A percentile compares a stretch with the other conserved stretches of the same genome.
Evolutionary conservation across 1,140 invertebrate species (phyloP).

Genomic region (Lasioglossum albipes): DNA sequence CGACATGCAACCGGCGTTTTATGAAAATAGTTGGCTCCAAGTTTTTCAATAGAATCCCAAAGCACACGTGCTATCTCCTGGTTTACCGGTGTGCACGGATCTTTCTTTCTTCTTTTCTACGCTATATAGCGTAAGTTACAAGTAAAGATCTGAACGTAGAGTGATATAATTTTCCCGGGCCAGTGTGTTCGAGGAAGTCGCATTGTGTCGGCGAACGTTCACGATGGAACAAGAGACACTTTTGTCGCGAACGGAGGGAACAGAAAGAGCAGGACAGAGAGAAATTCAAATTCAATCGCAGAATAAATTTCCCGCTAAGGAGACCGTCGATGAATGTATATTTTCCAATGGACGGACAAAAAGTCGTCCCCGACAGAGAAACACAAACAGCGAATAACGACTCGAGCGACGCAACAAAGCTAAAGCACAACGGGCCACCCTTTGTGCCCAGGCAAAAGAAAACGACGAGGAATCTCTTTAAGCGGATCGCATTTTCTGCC

Average conservation of each 20-base stretch:
- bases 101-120: slow-evolving; percentile 24
- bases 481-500: slow-evolving; percentile 27
- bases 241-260: not conserved
- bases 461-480: slow-evolving; percentile 6
- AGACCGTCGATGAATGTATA: not conserved
- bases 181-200: not conserved
- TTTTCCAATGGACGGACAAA: not conserved
- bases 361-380: not conserved
- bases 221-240: not conserved
- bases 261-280: not conserved
- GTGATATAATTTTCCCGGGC: not conserved
- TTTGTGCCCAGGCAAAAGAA: not conserved
- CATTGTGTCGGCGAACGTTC: not conserved
- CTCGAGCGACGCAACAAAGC: slow-evolving; percentile 7
- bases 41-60: slow-evolving; percentile 59
- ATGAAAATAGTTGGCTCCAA: slow-evolving; percentile 60
- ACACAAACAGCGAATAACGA: slow-evolving; percentile 1
- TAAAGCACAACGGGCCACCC: not conserved
- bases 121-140: slow-evolving; percentile 15
- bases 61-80: slow-evolving; percentile 25
- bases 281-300: not conserved
- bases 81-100: slow-evolving; percentile 26
- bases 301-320: not conserved
- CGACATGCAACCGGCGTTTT: slow-evolving; percentile 56
- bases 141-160: slow-evolving; percentile 9